Evolutionary conservation across 2,888 invertebrate species (phyloP).

Genomic region (Pilophorus perplexus): DNA sequence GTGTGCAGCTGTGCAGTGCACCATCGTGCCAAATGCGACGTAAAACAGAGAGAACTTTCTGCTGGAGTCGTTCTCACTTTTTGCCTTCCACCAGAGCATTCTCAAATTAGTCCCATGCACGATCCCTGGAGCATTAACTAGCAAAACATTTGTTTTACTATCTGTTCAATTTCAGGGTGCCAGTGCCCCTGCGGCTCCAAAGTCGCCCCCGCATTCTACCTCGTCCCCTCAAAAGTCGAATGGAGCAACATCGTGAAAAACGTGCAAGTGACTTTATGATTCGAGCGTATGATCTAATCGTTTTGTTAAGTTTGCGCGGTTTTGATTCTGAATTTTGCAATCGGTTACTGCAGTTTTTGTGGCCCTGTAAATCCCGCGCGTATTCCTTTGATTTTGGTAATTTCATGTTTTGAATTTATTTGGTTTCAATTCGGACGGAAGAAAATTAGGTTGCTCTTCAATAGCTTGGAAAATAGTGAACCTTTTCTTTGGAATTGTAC

Average conservation of each 20-base stretch:
- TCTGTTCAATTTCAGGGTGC: conserved; percentile 61
- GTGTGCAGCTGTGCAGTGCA: no score
- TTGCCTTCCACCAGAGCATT: no score
- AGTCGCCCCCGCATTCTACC: conserved; percentile 86
- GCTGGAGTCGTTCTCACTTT: no score
- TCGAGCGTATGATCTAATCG: conserved; percentile 37
- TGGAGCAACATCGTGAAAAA: conserved; percentile 85
- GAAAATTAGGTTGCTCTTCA: no score
- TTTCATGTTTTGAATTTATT: neutral
- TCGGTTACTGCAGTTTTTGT: no score
- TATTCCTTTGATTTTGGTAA: neutral
- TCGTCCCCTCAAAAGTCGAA: conserved; percentile 87
- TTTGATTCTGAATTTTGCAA: neutral
- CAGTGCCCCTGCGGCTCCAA: conserved; percentile 87
- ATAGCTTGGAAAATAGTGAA: no score
- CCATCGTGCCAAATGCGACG: neutral
- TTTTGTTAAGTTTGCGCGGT: neutral
- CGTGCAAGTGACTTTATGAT: conserved; percentile 65
- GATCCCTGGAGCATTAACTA: no score
- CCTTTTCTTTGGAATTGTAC: no score
- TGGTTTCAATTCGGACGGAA: neutral
- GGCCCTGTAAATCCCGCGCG: no score
- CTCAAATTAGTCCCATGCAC: no score
- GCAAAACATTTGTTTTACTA: neutral
- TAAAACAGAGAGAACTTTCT: neutral